Conservation (phyloP, 2,113 vertebrate species). For the Siniperca knerii region DNA sequence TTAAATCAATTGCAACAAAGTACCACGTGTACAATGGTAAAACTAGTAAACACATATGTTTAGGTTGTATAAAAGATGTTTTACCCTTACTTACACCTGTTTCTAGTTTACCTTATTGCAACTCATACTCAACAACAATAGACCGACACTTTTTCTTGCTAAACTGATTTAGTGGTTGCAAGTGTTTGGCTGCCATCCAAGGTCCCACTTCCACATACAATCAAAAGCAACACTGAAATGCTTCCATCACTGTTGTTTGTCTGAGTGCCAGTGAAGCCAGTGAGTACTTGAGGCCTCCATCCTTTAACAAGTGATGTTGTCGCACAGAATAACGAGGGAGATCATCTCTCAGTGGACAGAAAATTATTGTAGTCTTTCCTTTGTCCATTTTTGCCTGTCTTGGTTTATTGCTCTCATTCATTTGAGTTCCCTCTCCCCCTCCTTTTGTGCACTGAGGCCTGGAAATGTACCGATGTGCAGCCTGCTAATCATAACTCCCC, state of each 20-base stretch:
- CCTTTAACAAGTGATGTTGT: constrained; percentile 22
- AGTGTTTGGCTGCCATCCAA: background rate
- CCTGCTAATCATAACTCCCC: constrained; percentile 11
- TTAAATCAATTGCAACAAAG: background rate
- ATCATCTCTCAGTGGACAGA: constrained; percentile 36
- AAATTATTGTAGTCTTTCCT: constrained; percentile 30
- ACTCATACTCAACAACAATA: background rate
- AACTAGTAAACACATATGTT: background rate
- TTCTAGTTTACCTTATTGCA: background rate
- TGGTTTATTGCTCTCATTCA: constrained; percentile 53
- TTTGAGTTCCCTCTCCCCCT: constrained; percentile 19
- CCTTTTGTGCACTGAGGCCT: constrained; percentile 23
- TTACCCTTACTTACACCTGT: background rate
- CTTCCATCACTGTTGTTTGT: background rate
- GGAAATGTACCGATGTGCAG: constrained; percentile 16
- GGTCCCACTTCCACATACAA: background rate
- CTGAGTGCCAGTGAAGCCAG: background rate
- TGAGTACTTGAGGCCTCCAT: background rate
- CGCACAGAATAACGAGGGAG: constrained; percentile 22
- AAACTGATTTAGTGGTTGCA: background rate
- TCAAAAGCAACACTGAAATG: constrained; percentile 10
- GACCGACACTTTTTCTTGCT: background rate
- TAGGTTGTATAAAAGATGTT: background rate
- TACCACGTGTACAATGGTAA: background rate
- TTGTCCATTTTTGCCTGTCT: constrained; percentile 28